Percentiles rank a stretch among this genome's conserved stretches.
phyloP scores from a whole-genome alignment of 2,888 invertebrate species.

The Schizotus pectinicornis region DNA sequence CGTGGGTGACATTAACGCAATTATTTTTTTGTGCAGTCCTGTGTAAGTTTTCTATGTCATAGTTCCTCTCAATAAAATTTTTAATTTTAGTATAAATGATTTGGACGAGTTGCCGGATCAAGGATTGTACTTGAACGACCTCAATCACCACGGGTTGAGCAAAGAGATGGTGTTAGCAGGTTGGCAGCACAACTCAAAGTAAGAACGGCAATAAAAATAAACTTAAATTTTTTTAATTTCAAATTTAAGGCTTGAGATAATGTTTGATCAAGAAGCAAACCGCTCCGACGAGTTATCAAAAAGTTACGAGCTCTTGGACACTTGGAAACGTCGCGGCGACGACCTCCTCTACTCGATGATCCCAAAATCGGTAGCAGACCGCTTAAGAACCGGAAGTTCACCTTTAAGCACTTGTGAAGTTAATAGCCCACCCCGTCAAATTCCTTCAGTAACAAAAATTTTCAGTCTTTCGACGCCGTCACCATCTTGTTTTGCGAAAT shows the following conservation, averaged over 20 bases:
- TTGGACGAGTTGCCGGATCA: constrained; percentile 80
- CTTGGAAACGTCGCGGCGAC: constrained; percentile 85
- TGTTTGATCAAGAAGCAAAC: constrained; percentile 81
- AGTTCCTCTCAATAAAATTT: too few species aligned
- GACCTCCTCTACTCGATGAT: constrained; percentile 90
- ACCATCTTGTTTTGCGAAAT: constrained; percentile 80
- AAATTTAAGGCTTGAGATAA: constrained; percentile 68
- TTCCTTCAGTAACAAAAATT: constrained; percentile 22
- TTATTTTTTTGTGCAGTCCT: constrained; percentile 88
- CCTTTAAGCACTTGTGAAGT: constrained; percentile 81
- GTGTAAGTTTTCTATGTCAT: constrained; percentile 60
- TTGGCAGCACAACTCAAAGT: constrained; percentile 81
- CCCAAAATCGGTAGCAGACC: constrained; percentile 81
- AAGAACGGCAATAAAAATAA: constrained; percentile 35
- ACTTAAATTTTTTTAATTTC: neutral
- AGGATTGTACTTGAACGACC: constrained; percentile 78
- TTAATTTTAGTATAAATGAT: constrained; percentile 66
- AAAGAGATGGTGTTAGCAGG: constrained; percentile 81
- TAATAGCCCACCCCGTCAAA: neutral
- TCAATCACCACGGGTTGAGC: constrained; percentile 83
- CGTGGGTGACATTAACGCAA: constrained; percentile 76
- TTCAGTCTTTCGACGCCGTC: constrained; percentile 75
- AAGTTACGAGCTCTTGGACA: constrained; percentile 76
- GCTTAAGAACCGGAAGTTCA: constrained; percentile 75
- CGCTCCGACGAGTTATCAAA: constrained; percentile 78